Evolutionary conservation across 2,797 vertebrate genomes (phyloP).

Genomic region (Coregonus sp.): DNA sequence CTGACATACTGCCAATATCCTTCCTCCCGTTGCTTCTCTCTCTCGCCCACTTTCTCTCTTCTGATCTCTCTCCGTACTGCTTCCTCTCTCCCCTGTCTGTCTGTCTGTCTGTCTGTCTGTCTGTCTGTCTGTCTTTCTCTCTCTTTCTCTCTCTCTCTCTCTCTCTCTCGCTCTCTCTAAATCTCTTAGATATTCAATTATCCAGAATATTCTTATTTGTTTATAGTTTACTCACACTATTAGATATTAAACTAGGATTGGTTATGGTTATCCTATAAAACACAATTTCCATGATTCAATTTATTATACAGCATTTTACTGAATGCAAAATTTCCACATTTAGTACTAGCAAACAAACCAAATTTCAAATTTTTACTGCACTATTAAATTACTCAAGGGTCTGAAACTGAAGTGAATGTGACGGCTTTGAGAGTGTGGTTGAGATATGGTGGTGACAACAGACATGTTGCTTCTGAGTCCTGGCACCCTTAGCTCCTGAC

Average conservation of each 20-base stretch:
- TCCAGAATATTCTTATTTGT: background rate
- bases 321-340: background rate
- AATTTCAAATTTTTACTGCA: background rate
- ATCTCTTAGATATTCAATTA: background rate
- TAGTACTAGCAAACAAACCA: background rate
- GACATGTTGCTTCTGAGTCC: slow-evolving; percentile 17
- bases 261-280: background rate
- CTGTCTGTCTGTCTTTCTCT: background rate
- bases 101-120: no score
- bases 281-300: no score
- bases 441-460: slow-evolving; percentile 15
- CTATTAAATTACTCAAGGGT: background rate
- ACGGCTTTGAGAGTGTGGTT: slow-evolving; percentile 21
- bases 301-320: background rate
- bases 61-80: background rate
- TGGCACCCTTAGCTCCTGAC: background rate
- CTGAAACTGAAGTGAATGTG: background rate
- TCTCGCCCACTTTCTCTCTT: background rate
- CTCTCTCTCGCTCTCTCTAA: no score
- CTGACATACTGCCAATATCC: slow-evolving; percentile 37
- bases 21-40: slow-evolving; percentile 19
- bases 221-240: background rate
- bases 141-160: no score
- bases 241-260: background rate
- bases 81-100: background rate